A percentile compares a stretch with the other conserved stretches of the same genome.
Conservation (phyloP, 2,888 invertebrate genomes). For the Crepidodera aurea region DNA sequence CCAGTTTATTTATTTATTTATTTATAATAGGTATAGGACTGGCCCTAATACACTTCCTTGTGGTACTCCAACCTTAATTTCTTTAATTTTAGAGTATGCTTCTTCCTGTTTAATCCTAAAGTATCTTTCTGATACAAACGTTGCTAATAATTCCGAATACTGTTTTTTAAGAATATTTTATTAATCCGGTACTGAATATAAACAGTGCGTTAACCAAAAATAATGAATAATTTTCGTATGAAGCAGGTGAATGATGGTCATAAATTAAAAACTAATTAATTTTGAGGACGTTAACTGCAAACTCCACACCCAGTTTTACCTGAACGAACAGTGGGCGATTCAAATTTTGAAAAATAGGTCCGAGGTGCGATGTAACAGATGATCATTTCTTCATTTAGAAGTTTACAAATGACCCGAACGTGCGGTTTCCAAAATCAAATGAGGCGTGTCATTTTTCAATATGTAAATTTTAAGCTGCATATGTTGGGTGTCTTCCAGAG, state of each 20-base stretch:
- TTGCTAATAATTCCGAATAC: too few species aligned
- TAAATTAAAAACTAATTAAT: conserved; percentile 52
- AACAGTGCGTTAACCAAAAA: conserved; percentile 24
- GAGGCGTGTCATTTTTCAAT: background rate
- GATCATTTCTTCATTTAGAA: background rate
- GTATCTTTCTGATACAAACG: too few species aligned
- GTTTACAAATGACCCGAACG: background rate
- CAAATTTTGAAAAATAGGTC: conserved; percentile 35
- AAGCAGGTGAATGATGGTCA: conserved; percentile 47
- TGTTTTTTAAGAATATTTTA: too few species aligned
- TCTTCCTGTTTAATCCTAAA: too few species aligned
- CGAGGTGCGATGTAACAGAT: conserved; percentile 8
- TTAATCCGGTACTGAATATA: conserved; percentile 20
- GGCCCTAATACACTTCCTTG: too few species aligned
- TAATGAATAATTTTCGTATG: conserved; percentile 40
- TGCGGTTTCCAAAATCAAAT: background rate
- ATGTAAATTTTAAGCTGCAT: background rate
- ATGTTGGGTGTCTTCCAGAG: too few species aligned
- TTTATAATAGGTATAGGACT: too few species aligned
- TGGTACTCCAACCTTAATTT: too few species aligned
- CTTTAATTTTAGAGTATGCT: too few species aligned
- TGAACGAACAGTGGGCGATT: conserved; percentile 39
- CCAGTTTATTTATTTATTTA: too few species aligned
- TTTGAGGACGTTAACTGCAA: conserved; percentile 41
- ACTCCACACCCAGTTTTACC: conserved; percentile 42